These are phyloP conservation scores for Vireo altiloquus DNA, from an alignment of 2,113 vertebrate species.

Conservation along the genomic window DNA sequence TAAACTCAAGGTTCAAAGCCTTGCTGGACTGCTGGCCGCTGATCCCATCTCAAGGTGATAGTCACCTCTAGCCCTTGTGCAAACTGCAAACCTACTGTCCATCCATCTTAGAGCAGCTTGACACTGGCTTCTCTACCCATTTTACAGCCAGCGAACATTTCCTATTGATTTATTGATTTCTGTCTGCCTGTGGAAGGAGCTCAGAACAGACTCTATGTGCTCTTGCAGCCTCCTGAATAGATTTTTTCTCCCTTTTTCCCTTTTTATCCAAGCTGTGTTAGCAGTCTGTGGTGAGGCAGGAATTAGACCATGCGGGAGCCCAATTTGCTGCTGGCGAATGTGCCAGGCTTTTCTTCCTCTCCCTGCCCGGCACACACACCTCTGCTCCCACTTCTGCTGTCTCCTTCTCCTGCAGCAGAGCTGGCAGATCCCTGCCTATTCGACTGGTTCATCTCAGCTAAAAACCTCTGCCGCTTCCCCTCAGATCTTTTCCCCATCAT, in stretches of 20 bases:
- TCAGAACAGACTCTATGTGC: conserved; percentile 84
- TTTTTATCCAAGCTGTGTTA: conserved; percentile 79
- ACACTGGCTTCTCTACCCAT: conserved; percentile 88
- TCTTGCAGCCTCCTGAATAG: conserved; percentile 81
- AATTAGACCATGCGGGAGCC: conserved; percentile 89
- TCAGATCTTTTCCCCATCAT: background rate
- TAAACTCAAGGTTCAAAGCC: conserved; percentile 75
- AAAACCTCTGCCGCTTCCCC: background rate
- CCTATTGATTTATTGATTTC: conserved; percentile 97
- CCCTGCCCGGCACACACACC: background rate
- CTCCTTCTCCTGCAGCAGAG: background rate
- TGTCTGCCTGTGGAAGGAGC: conserved; percentile 91
- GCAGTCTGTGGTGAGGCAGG: conserved; percentile 78
- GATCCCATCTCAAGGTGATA: conserved; percentile 81
- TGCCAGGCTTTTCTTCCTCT: conserved; percentile 72
- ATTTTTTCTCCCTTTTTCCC: conserved; percentile 82
- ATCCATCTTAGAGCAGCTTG: conserved; percentile 91
- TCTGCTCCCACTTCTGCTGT: background rate
- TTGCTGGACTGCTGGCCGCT: conserved; percentile 67
- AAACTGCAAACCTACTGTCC: conserved; percentile 81
- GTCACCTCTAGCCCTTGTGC: conserved; percentile 79
- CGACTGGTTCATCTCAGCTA: background rate
- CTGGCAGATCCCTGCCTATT: background rate
- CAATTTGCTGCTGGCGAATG: conserved; percentile 77
- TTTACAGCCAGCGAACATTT: conserved; percentile 95